phyloP scores from a whole-genome alignment of 2,888 invertebrate species.

The Gasteruption jaculator region DNA sequence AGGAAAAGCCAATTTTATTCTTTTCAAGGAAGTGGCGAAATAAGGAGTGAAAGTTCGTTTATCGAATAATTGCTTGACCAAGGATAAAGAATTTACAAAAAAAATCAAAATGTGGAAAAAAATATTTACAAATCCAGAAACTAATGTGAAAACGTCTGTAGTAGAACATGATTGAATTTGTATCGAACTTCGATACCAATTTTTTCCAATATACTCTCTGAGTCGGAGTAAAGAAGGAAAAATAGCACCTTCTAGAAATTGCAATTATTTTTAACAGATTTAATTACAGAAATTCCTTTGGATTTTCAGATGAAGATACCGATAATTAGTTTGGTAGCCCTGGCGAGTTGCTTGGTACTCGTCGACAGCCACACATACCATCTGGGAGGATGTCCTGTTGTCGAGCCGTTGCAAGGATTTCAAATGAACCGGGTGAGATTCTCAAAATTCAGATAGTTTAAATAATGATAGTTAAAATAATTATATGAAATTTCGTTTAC shows the following conservation, averaged over 20 bases:
- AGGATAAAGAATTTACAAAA: too few species aligned
- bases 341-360: conserved; percentile 28
- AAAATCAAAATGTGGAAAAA: too few species aligned
- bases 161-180: too few species aligned
- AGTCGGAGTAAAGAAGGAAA: neutral
- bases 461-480: too few species aligned
- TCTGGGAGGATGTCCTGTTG: conserved; percentile 68
- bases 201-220: too few species aligned
- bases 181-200: too few species aligned
- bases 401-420: conserved; percentile 70
- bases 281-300: conserved; percentile 3
- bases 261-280: conserved; percentile 2
- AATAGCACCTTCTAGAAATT: neutral
- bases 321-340: conserved; percentile 18
- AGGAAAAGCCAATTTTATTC: too few species aligned
- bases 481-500: too few species aligned
- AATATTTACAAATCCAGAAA: too few species aligned
- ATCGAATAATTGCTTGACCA: neutral
- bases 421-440: conserved; percentile 72
- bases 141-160: too few species aligned
- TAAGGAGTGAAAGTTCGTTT: neutral
- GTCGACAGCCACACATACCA: conserved; percentile 64
- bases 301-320: conserved; percentile 30
- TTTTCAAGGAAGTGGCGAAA: too few species aligned
- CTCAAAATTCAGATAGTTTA: too few species aligned